A percentile compares a stretch with the other conserved stretches of the same genome.
phyloP scores from a whole-genome alignment of 2,113 vertebrate species.

The Myanophis thanlyinensis region DNA sequence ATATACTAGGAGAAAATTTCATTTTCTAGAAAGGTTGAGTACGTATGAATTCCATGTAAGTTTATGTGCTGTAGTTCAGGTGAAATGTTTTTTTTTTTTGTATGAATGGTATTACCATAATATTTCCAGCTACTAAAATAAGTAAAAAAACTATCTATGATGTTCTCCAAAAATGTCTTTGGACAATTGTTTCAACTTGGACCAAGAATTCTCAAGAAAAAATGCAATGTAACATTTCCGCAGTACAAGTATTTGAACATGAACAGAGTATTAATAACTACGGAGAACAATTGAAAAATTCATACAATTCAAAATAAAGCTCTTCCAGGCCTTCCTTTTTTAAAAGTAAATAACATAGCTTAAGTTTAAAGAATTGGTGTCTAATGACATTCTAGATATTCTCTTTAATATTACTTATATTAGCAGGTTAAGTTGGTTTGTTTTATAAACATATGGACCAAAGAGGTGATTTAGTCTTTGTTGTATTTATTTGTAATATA shows the following conservation, averaged over 20 bases:
- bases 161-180: neutral
- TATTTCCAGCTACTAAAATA: constrained; percentile 9
- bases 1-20: neutral
- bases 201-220: neutral
- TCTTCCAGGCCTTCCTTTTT: neutral
- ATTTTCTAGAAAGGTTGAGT: neutral
- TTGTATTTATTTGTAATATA: constrained; percentile 43
- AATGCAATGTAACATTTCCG: neutral
- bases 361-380: neutral
- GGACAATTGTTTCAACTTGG: neutral
- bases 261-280: neutral
- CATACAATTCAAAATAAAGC: neutral
- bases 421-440: constrained; percentile 14
- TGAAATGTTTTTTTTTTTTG: constrained; percentile 26
- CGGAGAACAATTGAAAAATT: neutral
- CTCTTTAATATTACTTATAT: constrained; percentile 7
- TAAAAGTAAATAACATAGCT: neutral
- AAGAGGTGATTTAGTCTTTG: constrained; percentile 48
- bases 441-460: constrained; percentile 45
- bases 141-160: constrained; percentile 8
- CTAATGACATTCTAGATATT: neutral
- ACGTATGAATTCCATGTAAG: neutral
- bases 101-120: constrained; percentile 12
- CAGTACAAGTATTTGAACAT: neutral
- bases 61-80: neutral